Evolutionary conservation across 2,888 invertebrate genomes (phyloP).

Genomic region (Steinernema carpocapsae): DNA sequence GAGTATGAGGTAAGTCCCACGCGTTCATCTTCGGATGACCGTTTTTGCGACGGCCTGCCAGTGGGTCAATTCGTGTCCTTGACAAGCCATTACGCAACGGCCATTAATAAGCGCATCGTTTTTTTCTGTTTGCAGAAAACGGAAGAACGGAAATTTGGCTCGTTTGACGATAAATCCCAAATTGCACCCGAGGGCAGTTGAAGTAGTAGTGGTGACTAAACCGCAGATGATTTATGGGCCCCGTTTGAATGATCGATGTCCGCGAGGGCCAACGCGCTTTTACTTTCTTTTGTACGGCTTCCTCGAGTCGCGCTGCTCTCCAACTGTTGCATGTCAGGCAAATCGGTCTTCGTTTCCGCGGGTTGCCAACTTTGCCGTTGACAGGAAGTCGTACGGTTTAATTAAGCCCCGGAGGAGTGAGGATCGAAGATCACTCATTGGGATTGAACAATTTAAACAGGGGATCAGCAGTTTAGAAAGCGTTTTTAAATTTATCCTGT

Average conservation of each 20-base stretch:
- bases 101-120: not conserved
- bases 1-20: constrained; percentile 15
- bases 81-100: too few species aligned
- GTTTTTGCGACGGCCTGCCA: too few species aligned
- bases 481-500: too few species aligned
- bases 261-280: not conserved
- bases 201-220: constrained; percentile 15
- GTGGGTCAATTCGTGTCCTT: too few species aligned
- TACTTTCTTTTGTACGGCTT: constrained; percentile 23
- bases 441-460: too few species aligned
- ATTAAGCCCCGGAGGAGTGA: too few species aligned
- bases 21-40: too few species aligned
- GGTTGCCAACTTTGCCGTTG: too few species aligned
- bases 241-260: not conserved
- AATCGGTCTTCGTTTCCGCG: not conserved
- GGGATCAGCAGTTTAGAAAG: too few species aligned
- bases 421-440: too few species aligned
- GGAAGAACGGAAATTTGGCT: not conserved
- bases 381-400: too few species aligned
- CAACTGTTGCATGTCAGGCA: not conserved
- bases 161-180: not conserved
- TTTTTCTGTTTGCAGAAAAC: not conserved
- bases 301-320: not conserved
- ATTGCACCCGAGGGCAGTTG: not conserved
- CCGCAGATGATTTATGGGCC: constrained; percentile 25